Evolutionary conservation across 2,888 invertebrate species (phyloP).

Genomic region (Anodontia alba): DNA sequence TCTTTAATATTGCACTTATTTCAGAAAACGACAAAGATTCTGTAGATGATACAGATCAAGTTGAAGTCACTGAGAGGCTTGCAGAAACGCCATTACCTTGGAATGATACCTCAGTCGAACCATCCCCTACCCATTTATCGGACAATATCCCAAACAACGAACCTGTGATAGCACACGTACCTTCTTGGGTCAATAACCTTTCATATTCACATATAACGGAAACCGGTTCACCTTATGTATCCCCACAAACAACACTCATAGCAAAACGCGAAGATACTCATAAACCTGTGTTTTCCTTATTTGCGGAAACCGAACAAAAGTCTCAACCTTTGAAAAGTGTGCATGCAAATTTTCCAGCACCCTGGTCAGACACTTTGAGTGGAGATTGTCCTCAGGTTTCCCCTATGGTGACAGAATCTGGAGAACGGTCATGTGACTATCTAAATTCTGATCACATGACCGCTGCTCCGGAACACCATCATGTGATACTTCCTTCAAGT

Average conservation of each 20-base stretch:
- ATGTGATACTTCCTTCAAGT: conserved; percentile 73
- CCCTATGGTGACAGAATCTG: conserved; percentile 55
- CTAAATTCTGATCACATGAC: conserved; percentile 70
- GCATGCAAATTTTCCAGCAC: conserved; percentile 57
- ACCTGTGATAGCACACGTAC: conserved; percentile 90
- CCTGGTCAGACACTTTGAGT: conserved; percentile 57
- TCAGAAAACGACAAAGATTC: conserved; percentile 1
- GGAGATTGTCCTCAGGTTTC: conserved; percentile 69
- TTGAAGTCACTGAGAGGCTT: conserved; percentile 7
- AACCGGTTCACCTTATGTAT: conserved; percentile 77
- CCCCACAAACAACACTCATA: conserved; percentile 74
- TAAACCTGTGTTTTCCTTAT: conserved; percentile 74
- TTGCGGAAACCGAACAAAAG: conserved; percentile 44
- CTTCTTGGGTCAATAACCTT: conserved; percentile 97
- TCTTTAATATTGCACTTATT: not conserved
- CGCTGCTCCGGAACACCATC: conserved; percentile 73
- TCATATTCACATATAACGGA: conserved; percentile 89
- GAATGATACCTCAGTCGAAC: conserved; percentile 45
- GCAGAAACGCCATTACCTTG: conserved; percentile 51
- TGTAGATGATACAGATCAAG: not conserved
- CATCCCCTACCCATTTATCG: conserved; percentile 86
- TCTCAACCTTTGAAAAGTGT: conserved; percentile 33
- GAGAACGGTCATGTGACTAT: conserved; percentile 68
- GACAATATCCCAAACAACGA: conserved; percentile 86
- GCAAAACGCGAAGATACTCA: conserved; percentile 55